phyloP scores from a whole-genome alignment of 2,888 invertebrate genomes.

The Octodonta nipae region DNA sequence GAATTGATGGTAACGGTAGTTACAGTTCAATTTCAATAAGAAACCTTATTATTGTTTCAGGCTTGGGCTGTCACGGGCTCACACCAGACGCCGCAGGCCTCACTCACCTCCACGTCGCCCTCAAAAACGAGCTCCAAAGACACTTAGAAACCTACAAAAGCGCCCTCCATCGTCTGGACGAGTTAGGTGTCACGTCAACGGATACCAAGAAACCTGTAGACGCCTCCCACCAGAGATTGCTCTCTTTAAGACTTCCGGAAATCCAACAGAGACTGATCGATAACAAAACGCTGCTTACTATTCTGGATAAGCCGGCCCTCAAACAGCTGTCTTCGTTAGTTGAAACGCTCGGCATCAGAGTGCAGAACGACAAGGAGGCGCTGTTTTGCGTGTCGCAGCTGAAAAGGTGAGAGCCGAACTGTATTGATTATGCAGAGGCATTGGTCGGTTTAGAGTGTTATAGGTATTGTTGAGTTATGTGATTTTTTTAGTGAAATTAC shows the following conservation, averaged over 20 bases:
- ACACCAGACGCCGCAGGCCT: slow-evolving; percentile 51
- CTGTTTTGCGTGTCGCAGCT: slow-evolving; percentile 58
- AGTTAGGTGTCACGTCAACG: slow-evolving; percentile 45
- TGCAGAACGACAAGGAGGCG: slow-evolving; percentile 84
- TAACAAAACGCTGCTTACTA: slow-evolving; percentile 77
- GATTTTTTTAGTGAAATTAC: too few relatives aligned
- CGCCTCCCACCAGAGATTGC: slow-evolving; percentile 77
- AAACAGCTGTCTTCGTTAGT: slow-evolving; percentile 59
- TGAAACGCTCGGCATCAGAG: slow-evolving; percentile 58
- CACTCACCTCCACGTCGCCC: slow-evolving; percentile 67
- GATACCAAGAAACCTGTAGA: slow-evolving; percentile 51
- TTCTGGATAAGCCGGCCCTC: slow-evolving; percentile 67
- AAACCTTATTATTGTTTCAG: slow-evolving; percentile 27
- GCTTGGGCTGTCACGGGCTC: slow-evolving; percentile 75
- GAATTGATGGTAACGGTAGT: not conserved
- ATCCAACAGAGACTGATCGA: slow-evolving; percentile 83
- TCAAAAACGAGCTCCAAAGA: slow-evolving; percentile 69
- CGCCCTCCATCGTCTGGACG: slow-evolving; percentile 75
- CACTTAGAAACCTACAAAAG: slow-evolving; percentile 77
- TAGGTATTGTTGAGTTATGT: too few relatives aligned
- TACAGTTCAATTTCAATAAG: too few relatives aligned
- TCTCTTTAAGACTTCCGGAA: slow-evolving; percentile 71
- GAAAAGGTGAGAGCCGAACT: slow-evolving; percentile 38
- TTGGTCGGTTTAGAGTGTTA: too few relatives aligned
- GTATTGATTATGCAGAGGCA: too few relatives aligned